phyloP scores from a whole-genome alignment of 2,888 invertebrate species.

The Rotaria sp. region DNA sequence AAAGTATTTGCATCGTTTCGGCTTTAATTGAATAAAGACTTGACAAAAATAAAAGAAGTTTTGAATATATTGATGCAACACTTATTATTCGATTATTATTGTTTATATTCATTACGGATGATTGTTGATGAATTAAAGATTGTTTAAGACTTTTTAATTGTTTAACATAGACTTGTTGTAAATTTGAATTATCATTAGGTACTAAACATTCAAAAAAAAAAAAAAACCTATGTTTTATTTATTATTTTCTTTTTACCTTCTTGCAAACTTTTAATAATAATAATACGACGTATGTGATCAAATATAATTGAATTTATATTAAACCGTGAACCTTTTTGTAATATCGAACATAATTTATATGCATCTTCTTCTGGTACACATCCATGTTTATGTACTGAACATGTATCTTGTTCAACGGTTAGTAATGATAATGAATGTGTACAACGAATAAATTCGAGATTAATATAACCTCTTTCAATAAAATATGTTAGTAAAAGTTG shows the following conservation, averaged over 20 bases:
- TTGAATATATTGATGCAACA: conserved; percentile 11
- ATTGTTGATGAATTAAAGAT: not conserved
- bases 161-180: conserved; percentile 22
- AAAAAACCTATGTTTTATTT: not conserved
- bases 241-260: not conserved
- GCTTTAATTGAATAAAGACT: conserved; percentile 28
- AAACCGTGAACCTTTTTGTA: conserved; percentile 1
- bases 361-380: conserved; percentile 22
- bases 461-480: not conserved
- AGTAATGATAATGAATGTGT: not conserved
- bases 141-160: conserved; percentile 25
- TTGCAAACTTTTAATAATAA: conserved; percentile 11
- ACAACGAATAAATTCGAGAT: conserved; percentile 10
- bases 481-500: conserved; percentile 19
- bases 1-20: conserved; percentile 20
- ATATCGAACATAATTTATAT: not conserved
- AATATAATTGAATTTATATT: not conserved
- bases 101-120: not conserved
- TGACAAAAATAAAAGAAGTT: not conserved
- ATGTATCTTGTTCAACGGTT: not conserved
- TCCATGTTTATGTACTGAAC: not conserved
- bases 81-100: not conserved
- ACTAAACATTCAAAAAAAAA: not conserved
- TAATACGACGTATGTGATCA: conserved; percentile 13
- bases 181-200: not conserved